Base-by-base conservation (phyloP, 1,140 invertebrate genomes). In the Parasteatoda tepidariorum region DNA sequence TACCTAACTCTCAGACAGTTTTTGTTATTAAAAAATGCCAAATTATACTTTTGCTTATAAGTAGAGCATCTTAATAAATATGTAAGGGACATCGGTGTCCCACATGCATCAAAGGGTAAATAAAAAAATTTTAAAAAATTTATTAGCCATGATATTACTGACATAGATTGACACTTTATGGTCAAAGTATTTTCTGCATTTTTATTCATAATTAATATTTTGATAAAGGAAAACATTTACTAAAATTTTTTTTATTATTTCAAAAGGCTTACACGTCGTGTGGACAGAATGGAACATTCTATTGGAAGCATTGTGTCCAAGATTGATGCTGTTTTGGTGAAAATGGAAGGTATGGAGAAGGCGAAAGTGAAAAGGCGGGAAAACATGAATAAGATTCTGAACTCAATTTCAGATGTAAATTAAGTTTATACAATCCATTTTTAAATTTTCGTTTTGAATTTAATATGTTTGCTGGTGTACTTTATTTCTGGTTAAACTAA, bases 261-360 rank as follows among this genome's bases (percentile, higher is more conserved):
- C 15, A 59, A n/a, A 7, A 59, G 57, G 26, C 84, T 91, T 31
- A 84, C 87, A 24, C 81, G 87, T 57, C 87, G 90, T 64, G 90
- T 91, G 26, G 90, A 90, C 74, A 85, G 88, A 62, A 88, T 90
- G 87, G 90, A 90, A 85, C 86, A 88, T 79, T 89, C 89, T 28
- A 88, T 91, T 30, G 87, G 86, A 26, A 87, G 85, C 75, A 90
- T 91, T 71, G 89, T 90, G 26, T 90, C 88, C 68, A 92, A 92
- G 87, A 92, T 92, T 79, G 91, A 92, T 85, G 89, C 89, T 24
- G 91, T 92, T 24, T 86, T 92, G 54, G 88, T 90, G 13, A 91
- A 91, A 86, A 87, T 92, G 86, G 91, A 92, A 87, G 88, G 89
- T 24, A 91, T 92, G 90, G 91, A 92, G 86, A 91, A 90, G 86